A percentile compares a stretch with the other conserved stretches of the same genome.
Conservation (phyloP, 2,797 vertebrate genomes). For the Pelochelys cantorii region DNA sequence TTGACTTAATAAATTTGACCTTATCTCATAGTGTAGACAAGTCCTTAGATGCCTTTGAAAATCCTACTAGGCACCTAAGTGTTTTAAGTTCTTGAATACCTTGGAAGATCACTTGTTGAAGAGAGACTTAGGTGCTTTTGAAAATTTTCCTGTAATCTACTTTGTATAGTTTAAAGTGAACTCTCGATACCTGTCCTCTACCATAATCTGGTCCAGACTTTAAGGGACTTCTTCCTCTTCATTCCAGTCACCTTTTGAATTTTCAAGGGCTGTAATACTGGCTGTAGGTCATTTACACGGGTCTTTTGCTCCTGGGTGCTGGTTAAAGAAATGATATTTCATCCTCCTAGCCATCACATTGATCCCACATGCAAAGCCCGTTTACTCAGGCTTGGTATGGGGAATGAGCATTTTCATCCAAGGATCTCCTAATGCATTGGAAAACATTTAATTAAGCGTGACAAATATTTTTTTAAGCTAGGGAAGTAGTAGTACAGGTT, state of each 20-base stretch:
- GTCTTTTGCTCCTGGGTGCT: neutral
- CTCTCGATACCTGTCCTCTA: neutral
- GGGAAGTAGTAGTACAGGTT: neutral
- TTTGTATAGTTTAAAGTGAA: neutral
- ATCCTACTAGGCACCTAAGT: no score
- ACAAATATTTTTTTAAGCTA: neutral
- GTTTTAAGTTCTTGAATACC: neutral
- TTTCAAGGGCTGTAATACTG: neutral
- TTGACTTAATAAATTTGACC: no score
- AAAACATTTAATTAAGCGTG: neutral
- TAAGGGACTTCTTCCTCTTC: neutral
- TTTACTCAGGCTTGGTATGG: neutral
- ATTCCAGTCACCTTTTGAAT: neutral
- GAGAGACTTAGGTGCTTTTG: neutral
- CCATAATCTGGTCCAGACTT: neutral
- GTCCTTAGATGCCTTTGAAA: no score
- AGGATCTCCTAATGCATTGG: neutral
- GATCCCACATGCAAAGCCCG: neutral
- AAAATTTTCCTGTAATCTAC: neutral
- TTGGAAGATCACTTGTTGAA: neutral
- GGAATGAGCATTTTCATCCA: neutral
- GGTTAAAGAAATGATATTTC: neutral
- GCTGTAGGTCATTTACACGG: neutral
- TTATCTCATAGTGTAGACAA: no score
- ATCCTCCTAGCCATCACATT: neutral